Evolutionary conservation across 1,140 invertebrate species (phyloP).

Genomic region (Lasioglossum albipes): DNA sequence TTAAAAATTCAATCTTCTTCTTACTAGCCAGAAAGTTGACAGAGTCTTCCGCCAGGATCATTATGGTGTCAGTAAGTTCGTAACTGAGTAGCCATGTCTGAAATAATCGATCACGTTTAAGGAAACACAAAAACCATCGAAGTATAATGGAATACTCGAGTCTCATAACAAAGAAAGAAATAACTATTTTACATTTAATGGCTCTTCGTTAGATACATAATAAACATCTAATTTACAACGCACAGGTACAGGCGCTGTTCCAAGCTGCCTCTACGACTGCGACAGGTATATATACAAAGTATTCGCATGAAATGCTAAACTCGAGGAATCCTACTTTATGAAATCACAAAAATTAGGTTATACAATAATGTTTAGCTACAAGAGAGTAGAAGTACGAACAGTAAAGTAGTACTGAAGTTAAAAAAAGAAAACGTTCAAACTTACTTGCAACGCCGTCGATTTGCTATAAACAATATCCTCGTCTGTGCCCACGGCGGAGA

Average conservation of each 20-base stretch:
- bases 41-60: constrained; percentile 91
- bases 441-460: constrained; percentile 94
- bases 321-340: neutral
- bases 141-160: neutral
- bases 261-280: no score
- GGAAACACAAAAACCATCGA: neutral
- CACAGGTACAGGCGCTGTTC: neutral
- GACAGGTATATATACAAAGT: neutral
- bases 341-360: constrained; percentile 13
- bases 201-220: constrained; percentile 8
- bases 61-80: constrained; percentile 96
- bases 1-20: constrained; percentile 98
- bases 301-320: neutral
- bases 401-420: neutral
- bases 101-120: constrained; percentile 61
- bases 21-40: constrained; percentile 97
- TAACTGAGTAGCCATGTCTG: constrained; percentile 98
- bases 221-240: neutral
- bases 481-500: constrained; percentile 94
- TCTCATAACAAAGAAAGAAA: neutral
- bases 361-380: neutral
- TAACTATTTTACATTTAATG: neutral
- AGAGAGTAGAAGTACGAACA: neutral
- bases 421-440: neutral
- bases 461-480: constrained; percentile 98